Evolutionary conservation across 2,113 vertebrate genomes (phyloP).

Genomic region (Neogobius melanostomus): DNA sequence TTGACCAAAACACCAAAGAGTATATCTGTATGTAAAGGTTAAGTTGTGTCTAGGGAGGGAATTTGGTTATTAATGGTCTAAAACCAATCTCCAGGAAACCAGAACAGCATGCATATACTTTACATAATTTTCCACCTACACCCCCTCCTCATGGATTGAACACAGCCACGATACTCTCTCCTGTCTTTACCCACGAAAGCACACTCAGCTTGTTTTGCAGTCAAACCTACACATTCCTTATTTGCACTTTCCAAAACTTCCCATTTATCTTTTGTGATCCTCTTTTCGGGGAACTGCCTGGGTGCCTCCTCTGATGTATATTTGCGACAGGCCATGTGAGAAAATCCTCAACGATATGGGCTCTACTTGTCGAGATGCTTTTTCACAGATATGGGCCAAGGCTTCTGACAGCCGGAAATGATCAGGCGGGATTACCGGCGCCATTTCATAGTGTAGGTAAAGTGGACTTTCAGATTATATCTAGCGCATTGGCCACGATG

Average conservation of each 20-base stretch:
- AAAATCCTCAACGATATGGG: background rate
- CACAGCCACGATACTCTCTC: background rate
- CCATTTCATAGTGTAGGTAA: slow-evolving; percentile 6
- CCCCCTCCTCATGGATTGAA: no score
- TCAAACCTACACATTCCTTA: background rate
- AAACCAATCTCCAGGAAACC: no score
- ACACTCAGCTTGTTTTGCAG: background rate
- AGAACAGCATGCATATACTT: no score
- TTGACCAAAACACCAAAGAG: no score
- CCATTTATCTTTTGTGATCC: background rate
- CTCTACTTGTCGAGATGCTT: background rate
- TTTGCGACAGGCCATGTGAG: background rate
- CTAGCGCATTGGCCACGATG: background rate
- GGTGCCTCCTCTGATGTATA: slow-evolving; percentile 2
- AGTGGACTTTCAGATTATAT: slow-evolving; percentile 16
- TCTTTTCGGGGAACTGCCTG: background rate
- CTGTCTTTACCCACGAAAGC: background rate
- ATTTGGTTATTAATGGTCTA: no score
- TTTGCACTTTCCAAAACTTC: background rate
- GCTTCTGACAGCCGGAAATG: slow-evolving; percentile 9
- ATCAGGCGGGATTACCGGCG: slow-evolving; percentile 11
- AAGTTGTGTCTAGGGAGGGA: no score
- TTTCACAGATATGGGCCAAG: background rate
- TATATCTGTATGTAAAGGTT: no score
- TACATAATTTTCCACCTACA: no score